Percentiles rank a stretch among this genome's conserved stretches.
Conservation (phyloP, 2,113 vertebrate species). For the Hemibates koningsi region DNA sequence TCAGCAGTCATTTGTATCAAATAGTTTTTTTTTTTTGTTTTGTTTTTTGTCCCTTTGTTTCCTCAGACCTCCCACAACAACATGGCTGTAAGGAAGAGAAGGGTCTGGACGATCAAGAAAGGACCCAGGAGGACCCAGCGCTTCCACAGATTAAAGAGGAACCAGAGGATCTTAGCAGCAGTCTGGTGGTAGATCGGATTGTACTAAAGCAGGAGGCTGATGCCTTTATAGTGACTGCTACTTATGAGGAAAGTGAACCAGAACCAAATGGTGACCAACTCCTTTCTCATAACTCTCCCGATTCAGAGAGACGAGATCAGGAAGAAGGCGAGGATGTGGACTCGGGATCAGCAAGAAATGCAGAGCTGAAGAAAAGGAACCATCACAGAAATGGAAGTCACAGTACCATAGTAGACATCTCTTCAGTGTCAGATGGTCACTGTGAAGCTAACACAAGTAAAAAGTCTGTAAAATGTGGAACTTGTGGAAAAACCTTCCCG, state of each 20-base stretch:
- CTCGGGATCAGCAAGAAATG: background rate
- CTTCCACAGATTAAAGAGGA: background rate
- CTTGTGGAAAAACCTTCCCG: background rate
- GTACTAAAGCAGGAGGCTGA: background rate
- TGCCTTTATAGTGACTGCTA: background rate
- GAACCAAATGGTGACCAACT: background rate
- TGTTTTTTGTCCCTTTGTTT: background rate
- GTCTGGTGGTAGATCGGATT: background rate
- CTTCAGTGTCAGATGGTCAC: background rate
- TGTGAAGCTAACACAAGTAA: background rate
- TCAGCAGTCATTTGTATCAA: background rate
- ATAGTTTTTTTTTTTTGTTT: background rate
- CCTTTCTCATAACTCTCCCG: background rate
- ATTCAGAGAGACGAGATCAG: background rate
- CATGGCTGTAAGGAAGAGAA: background rate
- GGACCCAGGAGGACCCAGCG: background rate
- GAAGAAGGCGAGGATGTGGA: background rate
- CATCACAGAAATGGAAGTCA: background rate
- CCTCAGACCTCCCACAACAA: background rate
- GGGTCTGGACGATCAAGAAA: rapidly evolving
- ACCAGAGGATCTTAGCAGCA: background rate
- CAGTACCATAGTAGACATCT: background rate
- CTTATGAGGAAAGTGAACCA: background rate
- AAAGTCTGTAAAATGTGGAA: background rate
- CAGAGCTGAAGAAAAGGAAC: background rate